Conservation (phyloP, 2,113 vertebrate species). For the Phaethon lepturus region DNA sequence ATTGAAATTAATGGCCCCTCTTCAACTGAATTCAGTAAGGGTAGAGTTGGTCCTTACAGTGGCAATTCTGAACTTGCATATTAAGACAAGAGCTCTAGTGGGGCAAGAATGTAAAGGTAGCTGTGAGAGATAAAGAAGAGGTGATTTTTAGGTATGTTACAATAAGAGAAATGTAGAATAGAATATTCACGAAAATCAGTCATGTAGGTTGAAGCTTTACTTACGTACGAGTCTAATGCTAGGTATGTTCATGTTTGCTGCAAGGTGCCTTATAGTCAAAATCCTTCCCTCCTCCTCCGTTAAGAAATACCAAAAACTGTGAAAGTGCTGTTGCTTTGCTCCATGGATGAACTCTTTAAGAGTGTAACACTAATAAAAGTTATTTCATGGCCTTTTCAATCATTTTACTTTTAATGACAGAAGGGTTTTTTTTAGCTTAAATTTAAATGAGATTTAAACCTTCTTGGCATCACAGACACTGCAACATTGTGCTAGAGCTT, state of each 20-base stretch:
- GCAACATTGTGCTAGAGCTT: constrained; percentile 11
- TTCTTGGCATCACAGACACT: constrained; percentile 22
- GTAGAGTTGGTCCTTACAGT: neutral
- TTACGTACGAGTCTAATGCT: fast-evolving
- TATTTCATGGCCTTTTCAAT: constrained; percentile 24
- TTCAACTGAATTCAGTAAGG: neutral
- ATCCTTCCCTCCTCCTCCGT: neutral
- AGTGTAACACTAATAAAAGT: neutral
- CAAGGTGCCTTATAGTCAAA: neutral
- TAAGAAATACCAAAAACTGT: neutral
- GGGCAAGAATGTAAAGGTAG: neutral
- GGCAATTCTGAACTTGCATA: neutral
- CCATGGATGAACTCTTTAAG: neutral
- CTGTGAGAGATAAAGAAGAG: neutral
- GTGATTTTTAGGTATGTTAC: neutral
- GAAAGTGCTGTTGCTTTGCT: neutral
- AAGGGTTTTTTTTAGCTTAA: neutral
- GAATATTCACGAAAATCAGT: neutral
- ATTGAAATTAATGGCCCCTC: neutral
- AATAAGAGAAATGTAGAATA: neutral
- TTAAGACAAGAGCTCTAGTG: neutral
- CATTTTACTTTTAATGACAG: constrained; percentile 7
- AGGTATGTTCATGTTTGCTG: neutral
- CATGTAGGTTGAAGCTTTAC: neutral
- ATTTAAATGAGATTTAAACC: constrained; percentile 31